Evolutionary conservation across 1,140 invertebrate species (phyloP), one percentile per base, ranked within the genome.

Genomic region (Drosophila parabipectinata): DNA sequence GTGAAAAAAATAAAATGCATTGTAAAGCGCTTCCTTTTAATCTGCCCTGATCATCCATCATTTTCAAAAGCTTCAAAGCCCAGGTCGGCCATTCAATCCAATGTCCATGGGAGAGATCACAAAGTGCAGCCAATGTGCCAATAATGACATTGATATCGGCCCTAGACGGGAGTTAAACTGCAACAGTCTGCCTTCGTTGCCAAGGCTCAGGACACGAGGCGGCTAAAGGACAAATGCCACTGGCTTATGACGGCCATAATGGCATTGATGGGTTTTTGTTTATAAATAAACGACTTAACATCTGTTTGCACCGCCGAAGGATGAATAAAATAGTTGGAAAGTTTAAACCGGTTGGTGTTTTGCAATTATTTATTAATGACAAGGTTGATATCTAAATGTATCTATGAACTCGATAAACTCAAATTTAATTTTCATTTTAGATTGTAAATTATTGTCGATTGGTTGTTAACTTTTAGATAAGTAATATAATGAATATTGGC

Each of bases 101-200:
- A 37, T 41, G 53, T 28, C 56, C 56, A 32, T 34, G 15, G 53
- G 52, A 12, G 21, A 47, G n/a, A 56, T 21, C 54, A n/a, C 26
- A 58, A 58, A 67, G 47, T 53, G 71, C 76, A 77, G 76, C 47
- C 72, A 68, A 68, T 68, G 80, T 52, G 54, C 44, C 71, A 66
- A 71, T 82, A 84, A 72, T 62, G 76, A 26, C 54, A 67, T 41
- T 73, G 58, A 57, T 44, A 67, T 41, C 34, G 18, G n/a, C 51
- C 53, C 48, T 53, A 45, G 52, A 51, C 28, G 45, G 10, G 30
- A 41, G 15, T 32, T 14, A 45, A 26, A 32, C 41, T 72, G 15
- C 10, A 12, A 32, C 15, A 30, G 48, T 52, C 12, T 58, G 26
- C 9, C 26, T 15, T 39, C 15, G 48, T 63, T 69, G 61, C 51